Conservation (phyloP, 2,797 vertebrate species). For the Schizothorax lantsangensis region DNA sequence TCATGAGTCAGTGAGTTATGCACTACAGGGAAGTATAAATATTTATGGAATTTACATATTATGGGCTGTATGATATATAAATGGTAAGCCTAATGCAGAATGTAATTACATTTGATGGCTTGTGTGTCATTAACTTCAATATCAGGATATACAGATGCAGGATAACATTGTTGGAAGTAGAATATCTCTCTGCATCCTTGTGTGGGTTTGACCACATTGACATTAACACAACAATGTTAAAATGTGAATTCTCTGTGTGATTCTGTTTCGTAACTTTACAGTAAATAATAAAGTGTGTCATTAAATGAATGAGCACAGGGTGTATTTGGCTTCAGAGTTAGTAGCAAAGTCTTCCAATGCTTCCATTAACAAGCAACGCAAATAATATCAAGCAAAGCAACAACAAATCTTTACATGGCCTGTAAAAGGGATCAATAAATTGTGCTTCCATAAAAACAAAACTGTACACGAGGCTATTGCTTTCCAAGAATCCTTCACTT, state of each 20-base stretch:
- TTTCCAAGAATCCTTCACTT: constrained; percentile 1
- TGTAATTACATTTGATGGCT: constrained; percentile 29
- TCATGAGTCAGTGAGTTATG: background rate
- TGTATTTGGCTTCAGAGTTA: constrained; percentile 2
- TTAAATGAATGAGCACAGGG: background rate
- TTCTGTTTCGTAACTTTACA: background rate
- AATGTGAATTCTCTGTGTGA: background rate
- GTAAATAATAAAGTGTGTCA: background rate
- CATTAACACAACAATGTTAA: background rate
- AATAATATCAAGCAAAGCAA: constrained; percentile 16
- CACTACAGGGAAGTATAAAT: constrained; percentile 29
- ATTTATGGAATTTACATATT: constrained; percentile 29
- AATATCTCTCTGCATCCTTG: constrained; percentile 8
- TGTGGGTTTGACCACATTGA: background rate
- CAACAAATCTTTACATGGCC: constrained; percentile 28
- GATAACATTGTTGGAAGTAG: background rate
- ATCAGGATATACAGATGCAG: constrained; percentile 16
- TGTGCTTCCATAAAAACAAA: constrained; percentile 21
- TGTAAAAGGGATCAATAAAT: constrained; percentile 17
- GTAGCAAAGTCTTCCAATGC: constrained; percentile 11
- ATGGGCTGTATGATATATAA: constrained; percentile 12
- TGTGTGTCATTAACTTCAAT: constrained; percentile 1
- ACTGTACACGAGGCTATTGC: constrained; percentile 6
- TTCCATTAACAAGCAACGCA: constrained; percentile 13
- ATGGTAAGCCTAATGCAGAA: constrained; percentile 30